Evolutionary conservation across 2,888 invertebrate species (phyloP).

Genomic region (Amphimallon solstitiale): DNA sequence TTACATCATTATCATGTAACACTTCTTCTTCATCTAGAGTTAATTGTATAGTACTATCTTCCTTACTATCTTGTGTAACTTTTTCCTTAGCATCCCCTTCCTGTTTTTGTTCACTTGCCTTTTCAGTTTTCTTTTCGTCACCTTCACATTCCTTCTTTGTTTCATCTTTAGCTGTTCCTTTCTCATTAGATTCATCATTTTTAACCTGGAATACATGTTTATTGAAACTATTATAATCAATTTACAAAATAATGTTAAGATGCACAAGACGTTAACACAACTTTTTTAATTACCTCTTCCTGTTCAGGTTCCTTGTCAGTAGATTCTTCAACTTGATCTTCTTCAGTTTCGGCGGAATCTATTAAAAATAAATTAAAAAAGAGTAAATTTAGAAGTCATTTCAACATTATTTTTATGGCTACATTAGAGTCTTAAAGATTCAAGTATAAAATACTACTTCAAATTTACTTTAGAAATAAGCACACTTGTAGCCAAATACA

Average conservation of each 20-base stretch:
- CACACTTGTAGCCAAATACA: no score
- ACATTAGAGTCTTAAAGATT: no score
- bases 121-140: slow-evolving; percentile 25
- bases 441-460: no score
- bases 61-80: slow-evolving; percentile 42
- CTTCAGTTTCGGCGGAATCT: slow-evolving; percentile 48
- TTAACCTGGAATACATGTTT: no score
- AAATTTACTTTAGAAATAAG: no score
- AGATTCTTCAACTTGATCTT: slow-evolving; percentile 58
- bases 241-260: no score
- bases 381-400: no score
- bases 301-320: slow-evolving; percentile 48
- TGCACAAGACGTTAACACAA: no score
- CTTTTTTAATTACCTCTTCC: slow-evolving; percentile 1
- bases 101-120: slow-evolving; percentile 45
- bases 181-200: slow-evolving; percentile 43
- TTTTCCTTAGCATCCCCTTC: slow-evolving; percentile 47
- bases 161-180: slow-evolving; percentile 13
- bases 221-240: no score
- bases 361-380: no score
- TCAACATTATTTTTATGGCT: no score
- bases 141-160: slow-evolving; percentile 7
- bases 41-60: slow-evolving; percentile 52
- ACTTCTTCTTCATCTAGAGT: slow-evolving; percentile 58
- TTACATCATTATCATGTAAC: slow-evolving; percentile 53